Evolutionary conservation across 2,888 invertebrate genomes (phyloP), one percentile per base, ranked within the genome.

Genomic region (Coenonympha glycerion): DNA sequence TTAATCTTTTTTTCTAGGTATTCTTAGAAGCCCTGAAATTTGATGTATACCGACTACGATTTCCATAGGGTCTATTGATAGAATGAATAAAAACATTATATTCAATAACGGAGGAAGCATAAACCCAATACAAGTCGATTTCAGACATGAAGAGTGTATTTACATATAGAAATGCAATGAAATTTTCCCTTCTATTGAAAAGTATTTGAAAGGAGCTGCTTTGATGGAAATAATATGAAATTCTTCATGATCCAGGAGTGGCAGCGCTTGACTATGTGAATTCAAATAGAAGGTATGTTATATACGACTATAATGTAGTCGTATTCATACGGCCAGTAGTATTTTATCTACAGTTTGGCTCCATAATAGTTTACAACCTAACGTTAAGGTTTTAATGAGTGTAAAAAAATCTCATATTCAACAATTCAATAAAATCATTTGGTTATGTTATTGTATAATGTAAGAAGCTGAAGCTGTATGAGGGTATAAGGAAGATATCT

Each of bases 121-220:
- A 47, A 46, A 49, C 24, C 60, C 65, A 66, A 69, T 67, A 67
- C 62, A 65, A 66, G 63, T 64, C 71, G 71, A 68, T 71, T 71
- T 61, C 58, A 59, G 48, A 59, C 56, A 64, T 60, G 61, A 64
- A 66, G 59, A 57, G 49, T 60, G 40, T 64, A 69, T 73, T 71
- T 71, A 64, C 70, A 70, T 69, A 63, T 52, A 64, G 63, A 64
- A 68, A 68, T 66, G 67, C 65, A 70, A 72, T 70, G 63, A 70
- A 52, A 45, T 50, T 39, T 45, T 41, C 26, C 19, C 44, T 26
- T 13, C 42, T 41, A 42, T 51, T 53, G 45, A 47, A 42, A 48
- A 18, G 33, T 30, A 42, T 31, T 6, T 30, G 11, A 24, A 42
- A 33, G 44, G 21, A 33, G 21, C 30, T 21, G 19, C 42, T 44